A percentile compares a stretch with the other conserved stretches of the same genome.
These are phyloP conservation scores for Pomacea maculata DNA, from an alignment of 1,140 invertebrate genomes.

Conservation along the genomic window DNA sequence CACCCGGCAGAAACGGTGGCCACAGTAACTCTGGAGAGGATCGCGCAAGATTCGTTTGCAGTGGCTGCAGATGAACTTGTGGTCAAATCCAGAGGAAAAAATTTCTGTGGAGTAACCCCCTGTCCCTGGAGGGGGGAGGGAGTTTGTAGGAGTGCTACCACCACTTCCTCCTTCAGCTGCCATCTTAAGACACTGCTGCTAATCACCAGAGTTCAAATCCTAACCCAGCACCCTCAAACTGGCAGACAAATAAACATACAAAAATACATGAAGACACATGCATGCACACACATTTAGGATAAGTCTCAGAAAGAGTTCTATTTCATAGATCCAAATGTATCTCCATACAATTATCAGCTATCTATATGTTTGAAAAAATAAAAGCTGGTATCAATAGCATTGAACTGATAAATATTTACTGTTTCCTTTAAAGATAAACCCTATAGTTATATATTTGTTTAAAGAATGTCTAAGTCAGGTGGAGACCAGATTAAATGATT, in stretches of 20 bases:
- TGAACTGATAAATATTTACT: too few relatives aligned
- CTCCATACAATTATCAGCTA: too few relatives aligned
- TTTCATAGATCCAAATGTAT: too few relatives aligned
- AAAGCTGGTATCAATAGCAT: too few relatives aligned
- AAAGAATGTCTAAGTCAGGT: too few relatives aligned
- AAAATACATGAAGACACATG: neutral
- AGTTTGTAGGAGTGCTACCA: constrained; percentile 18
- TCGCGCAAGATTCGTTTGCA: constrained; percentile 68
- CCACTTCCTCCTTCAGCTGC: constrained; percentile 16
- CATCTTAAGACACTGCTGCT: neutral
- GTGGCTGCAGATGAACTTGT: constrained; percentile 44
- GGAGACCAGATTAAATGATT: too few relatives aligned
- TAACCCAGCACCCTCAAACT: too few relatives aligned
- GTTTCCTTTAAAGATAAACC: too few relatives aligned
- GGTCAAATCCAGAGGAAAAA: constrained; percentile 41
- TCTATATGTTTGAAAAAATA: too few relatives aligned
- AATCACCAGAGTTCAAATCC: too few relatives aligned
- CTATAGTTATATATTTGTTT: too few relatives aligned
- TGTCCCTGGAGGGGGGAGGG: constrained; percentile 16
- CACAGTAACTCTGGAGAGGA: constrained; percentile 83
- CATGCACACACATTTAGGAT: constrained; percentile 1
- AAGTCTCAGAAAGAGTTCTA: too few relatives aligned
- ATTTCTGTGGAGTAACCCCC: constrained; percentile 45
- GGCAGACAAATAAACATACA: neutral
- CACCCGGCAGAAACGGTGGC: constrained; percentile 83